A percentile compares a stretch with the other conserved stretches of the same genome.
phyloP scores from a whole-genome alignment of 2,113 vertebrate genomes.

The Petrocephalus microphthalmus region DNA sequence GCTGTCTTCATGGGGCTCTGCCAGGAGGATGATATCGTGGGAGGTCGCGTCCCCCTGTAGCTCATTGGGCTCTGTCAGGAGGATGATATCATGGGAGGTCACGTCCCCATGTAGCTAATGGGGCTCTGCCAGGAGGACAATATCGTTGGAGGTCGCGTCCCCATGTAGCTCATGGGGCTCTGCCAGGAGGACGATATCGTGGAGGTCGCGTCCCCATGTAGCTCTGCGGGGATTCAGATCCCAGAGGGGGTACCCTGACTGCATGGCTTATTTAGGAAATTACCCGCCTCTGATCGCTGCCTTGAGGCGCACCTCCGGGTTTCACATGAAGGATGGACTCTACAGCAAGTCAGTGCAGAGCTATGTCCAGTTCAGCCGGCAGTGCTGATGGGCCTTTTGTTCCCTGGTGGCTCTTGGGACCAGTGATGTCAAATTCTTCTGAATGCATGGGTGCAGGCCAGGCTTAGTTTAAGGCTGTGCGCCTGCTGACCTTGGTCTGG shows the following conservation, averaged over 20 bases:
- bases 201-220: neutral
- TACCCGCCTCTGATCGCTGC: too few relatives aligned
- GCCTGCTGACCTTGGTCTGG: neutral
- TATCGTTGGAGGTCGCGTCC: too few relatives aligned
- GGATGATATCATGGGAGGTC: too few relatives aligned
- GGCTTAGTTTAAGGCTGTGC: neutral
- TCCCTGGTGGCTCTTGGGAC: neutral
- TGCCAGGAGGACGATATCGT: neutral
- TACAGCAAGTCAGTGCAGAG: too few relatives aligned
- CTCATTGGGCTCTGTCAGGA: too few relatives aligned
- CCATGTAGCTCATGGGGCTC: neutral
- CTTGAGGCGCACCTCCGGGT: too few relatives aligned
- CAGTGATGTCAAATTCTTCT: neutral
- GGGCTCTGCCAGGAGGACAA: too few relatives aligned
- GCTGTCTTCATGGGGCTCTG: too few relatives aligned
- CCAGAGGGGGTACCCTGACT: conserved; percentile 32
- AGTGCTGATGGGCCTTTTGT: neutral
- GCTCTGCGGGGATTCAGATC: conserved; percentile 1
- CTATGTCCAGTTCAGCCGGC: neutral
- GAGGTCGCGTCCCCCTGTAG: too few relatives aligned
- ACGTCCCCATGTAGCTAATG: too few relatives aligned
- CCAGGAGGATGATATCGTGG: too few relatives aligned
- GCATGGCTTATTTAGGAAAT: neutral
- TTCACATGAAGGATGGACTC: too few relatives aligned
- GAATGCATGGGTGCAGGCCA: neutral